Evolutionary conservation across 1,140 invertebrate genomes (phyloP), one percentile per base, ranked within the genome.

Genomic region (Pseudomyrmex gracilis): DNA sequence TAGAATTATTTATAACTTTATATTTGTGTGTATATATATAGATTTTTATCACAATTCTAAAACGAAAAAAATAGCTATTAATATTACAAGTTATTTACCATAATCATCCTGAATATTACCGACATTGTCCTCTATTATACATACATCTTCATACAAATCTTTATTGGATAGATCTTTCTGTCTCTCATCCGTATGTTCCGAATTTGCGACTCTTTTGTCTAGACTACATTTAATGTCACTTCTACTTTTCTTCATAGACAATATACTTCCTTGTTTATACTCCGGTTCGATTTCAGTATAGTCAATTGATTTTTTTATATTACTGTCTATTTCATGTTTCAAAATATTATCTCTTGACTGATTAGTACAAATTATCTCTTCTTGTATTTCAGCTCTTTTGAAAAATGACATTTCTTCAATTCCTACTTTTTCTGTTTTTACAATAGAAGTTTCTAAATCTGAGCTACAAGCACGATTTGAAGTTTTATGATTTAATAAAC

Each of bases 11-110:
- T 34, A 34, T 5, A 34, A 34, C 34, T 34, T 34, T 7, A 34
- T 34, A 5, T 34, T 34, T 34, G 34, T 34, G 4, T 34, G 5
- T 34, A 34, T 34, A 34, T 34, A 34, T 34, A 7, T 34, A 34
- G 5, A 34, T 34, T 34, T 55, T 55, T 10, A 55, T 15, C 2
- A 58, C 7, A 78, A 57, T 2, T 47, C 4, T 34, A 24, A 67
- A 55, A 55, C 15, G 8, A 20, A 73, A 60, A 49, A 76, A 64
- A 2, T 43, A 53, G 12, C 22, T 34, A 34, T 71, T 10, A 57
- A 60, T 60, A 80, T 51, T 53, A 63, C 0, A 9, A 7, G 51
- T 77, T 87, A 82, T 60, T 22, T 87, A 88, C 86, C 76, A 49
- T 53, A 49, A 74, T 73, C 22, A 20, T 53, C 53, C 51, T 77